Evolutionary conservation across 2,888 invertebrate genomes (phyloP).

Genomic region (Kryphioiulus occultus): DNA sequence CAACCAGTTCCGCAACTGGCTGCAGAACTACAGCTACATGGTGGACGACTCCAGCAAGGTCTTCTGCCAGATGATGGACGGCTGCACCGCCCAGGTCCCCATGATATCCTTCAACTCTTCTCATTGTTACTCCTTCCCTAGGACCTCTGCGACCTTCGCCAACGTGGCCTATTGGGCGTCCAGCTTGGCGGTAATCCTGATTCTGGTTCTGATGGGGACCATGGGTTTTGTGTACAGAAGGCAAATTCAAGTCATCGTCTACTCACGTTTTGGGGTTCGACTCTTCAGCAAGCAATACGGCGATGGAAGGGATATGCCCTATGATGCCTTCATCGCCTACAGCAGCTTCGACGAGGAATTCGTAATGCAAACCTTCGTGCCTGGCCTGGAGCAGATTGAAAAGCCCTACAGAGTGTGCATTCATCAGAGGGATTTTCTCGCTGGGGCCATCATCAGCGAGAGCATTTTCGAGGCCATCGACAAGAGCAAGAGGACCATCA

Average conservation of each 20-base stretch:
- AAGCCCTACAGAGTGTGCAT: conserved; percentile 57
- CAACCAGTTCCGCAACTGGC: not conserved
- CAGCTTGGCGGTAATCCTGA: conserved; percentile 49
- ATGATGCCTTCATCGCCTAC: conserved; percentile 59
- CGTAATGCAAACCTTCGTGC: conserved; percentile 56
- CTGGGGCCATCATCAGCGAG: conserved; percentile 57
- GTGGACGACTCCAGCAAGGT: not conserved
- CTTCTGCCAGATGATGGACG: not conserved
- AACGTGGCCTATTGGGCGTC: not conserved
- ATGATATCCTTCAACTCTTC: not conserved
- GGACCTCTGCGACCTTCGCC: not conserved
- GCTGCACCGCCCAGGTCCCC: not conserved
- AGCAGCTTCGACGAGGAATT: conserved; percentile 55
- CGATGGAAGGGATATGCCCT: conserved; percentile 53
- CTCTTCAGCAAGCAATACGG: conserved; percentile 47
- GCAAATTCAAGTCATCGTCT: conserved; percentile 51
- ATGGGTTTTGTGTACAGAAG: conserved; percentile 45
- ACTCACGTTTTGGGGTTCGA: conserved; percentile 29
- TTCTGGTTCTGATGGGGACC: conserved; percentile 44
- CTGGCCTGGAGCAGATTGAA: conserved; percentile 55
- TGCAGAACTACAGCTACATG: not conserved
- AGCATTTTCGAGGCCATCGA: conserved; percentile 58
- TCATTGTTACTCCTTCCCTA: not conserved
- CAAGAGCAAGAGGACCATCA: conserved; percentile 56
- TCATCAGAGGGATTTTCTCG: conserved; percentile 58